These are phyloP conservation scores for Zhuqinia jingwanae DNA, from an alignment of 2,888 invertebrate genomes.

Conservation along the genomic window DNA sequence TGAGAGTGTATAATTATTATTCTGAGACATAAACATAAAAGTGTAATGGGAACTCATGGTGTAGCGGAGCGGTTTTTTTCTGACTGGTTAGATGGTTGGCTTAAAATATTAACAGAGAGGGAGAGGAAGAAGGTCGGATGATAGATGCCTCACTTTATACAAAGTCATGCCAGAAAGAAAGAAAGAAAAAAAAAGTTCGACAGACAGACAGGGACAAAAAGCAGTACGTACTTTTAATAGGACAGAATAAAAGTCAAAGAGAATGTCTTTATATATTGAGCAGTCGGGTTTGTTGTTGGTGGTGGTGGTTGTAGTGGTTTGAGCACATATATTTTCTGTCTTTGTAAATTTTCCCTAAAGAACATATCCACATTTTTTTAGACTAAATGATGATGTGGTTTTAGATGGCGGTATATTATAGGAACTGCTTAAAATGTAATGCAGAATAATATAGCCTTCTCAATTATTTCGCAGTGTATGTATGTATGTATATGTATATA, in stretches of 20 bases:
- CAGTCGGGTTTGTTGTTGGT: background rate
- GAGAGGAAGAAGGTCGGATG: conserved; percentile 71
- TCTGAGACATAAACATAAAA: conserved; percentile 78
- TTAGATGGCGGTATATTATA: too few relatives aligned
- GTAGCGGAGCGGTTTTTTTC: conserved; percentile 68
- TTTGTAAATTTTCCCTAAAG: conserved; percentile 39
- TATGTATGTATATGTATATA: too few relatives aligned
- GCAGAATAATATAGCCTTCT: too few relatives aligned
- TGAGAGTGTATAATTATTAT: conserved; percentile 79
- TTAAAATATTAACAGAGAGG: conserved; percentile 77
- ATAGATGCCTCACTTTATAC: conserved; percentile 74
- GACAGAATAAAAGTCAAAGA: conserved; percentile 19
- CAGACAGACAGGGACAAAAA: too few relatives aligned
- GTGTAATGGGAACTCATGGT: conserved; percentile 78
- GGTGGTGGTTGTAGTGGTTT: background rate
- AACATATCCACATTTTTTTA: conserved; percentile 33
- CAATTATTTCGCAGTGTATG: background rate
- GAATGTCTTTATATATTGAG: too few relatives aligned
- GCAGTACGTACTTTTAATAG: too few relatives aligned
- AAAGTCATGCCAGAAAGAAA: conserved; percentile 69
- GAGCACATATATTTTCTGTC: background rate
- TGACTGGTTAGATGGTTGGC: conserved; percentile 66
- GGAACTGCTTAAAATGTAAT: too few relatives aligned
- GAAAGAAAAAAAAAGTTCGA: too few relatives aligned
- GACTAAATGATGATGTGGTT: conserved; percentile 27